Percentiles rank a stretch among this genome's conserved stretches.
Evolutionary conservation across 2,797 vertebrate genomes (phyloP).

Genomic region (Anas flavirostris): DNA sequence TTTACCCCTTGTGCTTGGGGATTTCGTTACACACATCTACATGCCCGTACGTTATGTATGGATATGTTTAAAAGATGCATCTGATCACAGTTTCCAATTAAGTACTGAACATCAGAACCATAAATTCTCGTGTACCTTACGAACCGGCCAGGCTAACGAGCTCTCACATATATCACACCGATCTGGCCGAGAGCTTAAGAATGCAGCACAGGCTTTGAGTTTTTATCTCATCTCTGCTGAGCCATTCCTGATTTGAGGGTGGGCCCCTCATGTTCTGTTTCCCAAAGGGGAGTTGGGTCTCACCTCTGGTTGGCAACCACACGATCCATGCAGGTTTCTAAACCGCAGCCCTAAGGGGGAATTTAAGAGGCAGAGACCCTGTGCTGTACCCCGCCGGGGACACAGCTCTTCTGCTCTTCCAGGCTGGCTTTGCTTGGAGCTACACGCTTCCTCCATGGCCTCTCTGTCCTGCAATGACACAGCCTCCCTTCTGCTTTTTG

Average conservation of each 20-base stretch:
- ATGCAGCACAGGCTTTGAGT: background rate
- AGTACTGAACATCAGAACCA: background rate
- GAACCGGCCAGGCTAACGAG: background rate
- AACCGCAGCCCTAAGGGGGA: accelerated
- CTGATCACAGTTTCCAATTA: constrained; percentile 27
- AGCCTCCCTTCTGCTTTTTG: accelerated
- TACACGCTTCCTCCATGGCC: background rate
- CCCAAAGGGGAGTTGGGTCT: background rate
- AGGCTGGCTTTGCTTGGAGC: background rate
- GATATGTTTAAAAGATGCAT: constrained; percentile 6
- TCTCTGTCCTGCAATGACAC: background rate
- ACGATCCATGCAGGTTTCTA: background rate
- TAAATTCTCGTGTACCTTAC: constrained; percentile 31
- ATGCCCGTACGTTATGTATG: background rate
- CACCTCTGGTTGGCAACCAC: background rate
- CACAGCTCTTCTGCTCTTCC: background rate
- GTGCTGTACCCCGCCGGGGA: background rate
- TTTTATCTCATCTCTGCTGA: background rate
- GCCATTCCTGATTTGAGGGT: background rate
- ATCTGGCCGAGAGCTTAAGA: constrained; percentile 24
- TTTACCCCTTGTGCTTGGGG: background rate
- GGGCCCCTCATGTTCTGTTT: background rate
- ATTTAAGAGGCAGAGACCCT: background rate
- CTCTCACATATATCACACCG: background rate
- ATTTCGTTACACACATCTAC: constrained; percentile 20